These are phyloP conservation scores for Coturnix japonica DNA, from an alignment of 2,113 vertebrate species.

Conservation along the genomic window DNA sequence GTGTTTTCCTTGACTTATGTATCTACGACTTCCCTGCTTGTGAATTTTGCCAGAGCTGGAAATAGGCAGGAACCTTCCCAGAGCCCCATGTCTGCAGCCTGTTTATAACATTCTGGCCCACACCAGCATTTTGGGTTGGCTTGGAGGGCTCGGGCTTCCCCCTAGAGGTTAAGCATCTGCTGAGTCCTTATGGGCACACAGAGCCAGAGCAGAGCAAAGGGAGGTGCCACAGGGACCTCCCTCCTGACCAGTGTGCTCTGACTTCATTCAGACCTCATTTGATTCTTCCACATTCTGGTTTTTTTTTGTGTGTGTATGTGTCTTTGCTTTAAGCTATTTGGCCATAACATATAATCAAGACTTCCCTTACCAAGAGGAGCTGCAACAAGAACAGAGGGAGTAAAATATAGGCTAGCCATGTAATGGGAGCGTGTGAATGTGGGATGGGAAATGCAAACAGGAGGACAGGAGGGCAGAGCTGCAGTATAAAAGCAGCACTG, in stretches of 20 bases:
- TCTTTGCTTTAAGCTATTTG: conserved; percentile 15
- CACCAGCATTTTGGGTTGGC: neutral
- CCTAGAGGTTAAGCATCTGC: conserved; percentile 40
- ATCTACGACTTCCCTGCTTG: conserved; percentile 75
- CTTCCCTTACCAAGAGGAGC: conserved; percentile 34
- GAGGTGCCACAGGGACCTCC: neutral
- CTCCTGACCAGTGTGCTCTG: neutral
- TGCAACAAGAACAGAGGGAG: conserved; percentile 40
- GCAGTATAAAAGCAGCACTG: neutral
- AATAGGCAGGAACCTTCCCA: conserved; percentile 64
- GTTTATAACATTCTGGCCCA: neutral
- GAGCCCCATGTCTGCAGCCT: neutral
- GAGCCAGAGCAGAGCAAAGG: neutral
- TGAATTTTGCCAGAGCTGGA: conserved; percentile 69
- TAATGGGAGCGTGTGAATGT: conserved; percentile 63
- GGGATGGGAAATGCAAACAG: conserved; percentile 32
- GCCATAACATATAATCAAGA: conserved; percentile 47
- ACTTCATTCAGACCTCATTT: conserved; percentile 37
- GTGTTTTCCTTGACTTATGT: conserved; percentile 78
- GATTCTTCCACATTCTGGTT: neutral
- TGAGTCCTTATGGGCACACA: neutral
- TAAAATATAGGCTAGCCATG: conserved; percentile 55
- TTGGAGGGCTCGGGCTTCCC: conserved; percentile 68
- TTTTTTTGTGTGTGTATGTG: neutral
- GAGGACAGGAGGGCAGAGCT: neutral